Evolutionary conservation across 2,113 vertebrate genomes (phyloP), one percentile per base, ranked within the genome.

Genomic region (Dromas ardeola): DNA sequence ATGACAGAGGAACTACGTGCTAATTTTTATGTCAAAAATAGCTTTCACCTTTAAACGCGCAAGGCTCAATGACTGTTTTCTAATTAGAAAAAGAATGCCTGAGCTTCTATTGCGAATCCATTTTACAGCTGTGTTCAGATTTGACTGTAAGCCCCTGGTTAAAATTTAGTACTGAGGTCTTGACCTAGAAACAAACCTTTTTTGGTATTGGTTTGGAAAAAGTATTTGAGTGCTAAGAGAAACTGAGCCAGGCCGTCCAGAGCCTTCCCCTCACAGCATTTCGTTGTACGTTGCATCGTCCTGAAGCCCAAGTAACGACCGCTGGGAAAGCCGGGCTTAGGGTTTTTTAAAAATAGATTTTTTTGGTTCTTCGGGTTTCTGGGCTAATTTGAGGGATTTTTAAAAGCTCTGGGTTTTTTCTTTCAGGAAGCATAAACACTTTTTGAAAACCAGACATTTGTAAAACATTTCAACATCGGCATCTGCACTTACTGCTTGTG

Each of bases 101-200:
- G 43, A 82, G 90, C 95, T 76, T 49, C 90, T 76, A 4, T n/a
- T 10, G 52, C 1, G 9, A 94, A 95, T 92, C 92, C 81, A 6
- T 92, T 94, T 80, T 88, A 93, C 85, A 93, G 97, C 93, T 90
- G 97, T 34, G 90, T 7, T 90, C 80, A 72, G 74, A 61, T 53
- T 47, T 56, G 70, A 91, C 93, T 94, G 92, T 94, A 92, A 83
- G 81, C 85, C 92, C 93, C 71, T 84, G 93, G 52, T 87, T 94
- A 72, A 93, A 85, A 93, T 38, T 69, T 70, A 94, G 95, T 81
- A 20, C 96, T 65, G 87, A 94, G 92, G 95, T 97, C 96, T 52
- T 95, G 93, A 96, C 96, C 97, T 90, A 96, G 90, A 96, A 97
- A 88, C 95, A 90, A 84, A 78, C 95, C 96, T 95, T 96, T 97